Percentiles rank a stretch among this genome's conserved stretches.
Conservation (phyloP, 2,888 invertebrate species). For the Brachyptera putata region DNA sequence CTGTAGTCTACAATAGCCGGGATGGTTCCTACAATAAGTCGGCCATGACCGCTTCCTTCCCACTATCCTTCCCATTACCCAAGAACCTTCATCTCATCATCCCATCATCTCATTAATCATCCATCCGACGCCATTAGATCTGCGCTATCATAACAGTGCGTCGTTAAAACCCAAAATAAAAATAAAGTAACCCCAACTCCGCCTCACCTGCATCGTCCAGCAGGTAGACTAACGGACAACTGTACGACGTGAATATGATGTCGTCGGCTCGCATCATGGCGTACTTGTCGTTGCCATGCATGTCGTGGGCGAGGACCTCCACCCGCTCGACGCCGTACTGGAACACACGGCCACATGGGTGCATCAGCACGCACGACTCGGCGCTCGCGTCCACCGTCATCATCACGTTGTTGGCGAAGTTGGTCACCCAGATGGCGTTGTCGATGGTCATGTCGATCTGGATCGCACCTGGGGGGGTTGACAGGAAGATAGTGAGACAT, state of each 20-base stretch:
- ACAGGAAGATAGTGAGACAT: too few relatives aligned
- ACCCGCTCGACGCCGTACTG: conserved; percentile 10
- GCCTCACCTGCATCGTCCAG: not conserved
- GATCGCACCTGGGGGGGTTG: too few relatives aligned
- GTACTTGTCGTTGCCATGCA: conserved; percentile 11
- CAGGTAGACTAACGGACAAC: not conserved
- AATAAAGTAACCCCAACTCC: too few relatives aligned
- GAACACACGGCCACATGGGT: conserved; percentile 9
- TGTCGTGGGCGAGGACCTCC: conserved; percentile 19
- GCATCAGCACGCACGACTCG: conserved; percentile 13
- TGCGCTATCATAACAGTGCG: too few relatives aligned
- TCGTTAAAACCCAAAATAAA: too few relatives aligned
- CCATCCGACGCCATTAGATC: too few relatives aligned
- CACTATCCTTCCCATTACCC: too few relatives aligned
- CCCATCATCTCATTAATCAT: too few relatives aligned
- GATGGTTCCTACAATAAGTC: too few relatives aligned
- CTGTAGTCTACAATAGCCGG: too few relatives aligned
- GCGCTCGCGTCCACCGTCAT: conserved; percentile 6
- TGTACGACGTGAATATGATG: conserved; percentile 5
- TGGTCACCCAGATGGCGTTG: conserved; percentile 13
- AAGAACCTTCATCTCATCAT: too few relatives aligned
- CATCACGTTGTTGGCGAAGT: not conserved
- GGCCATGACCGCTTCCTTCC: too few relatives aligned
- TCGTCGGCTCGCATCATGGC: conserved; percentile 1
- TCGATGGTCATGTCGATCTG: conserved; percentile 18